Conservation (phyloP, 2,888 invertebrate species). For the Ischnus inquisitorius region DNA sequence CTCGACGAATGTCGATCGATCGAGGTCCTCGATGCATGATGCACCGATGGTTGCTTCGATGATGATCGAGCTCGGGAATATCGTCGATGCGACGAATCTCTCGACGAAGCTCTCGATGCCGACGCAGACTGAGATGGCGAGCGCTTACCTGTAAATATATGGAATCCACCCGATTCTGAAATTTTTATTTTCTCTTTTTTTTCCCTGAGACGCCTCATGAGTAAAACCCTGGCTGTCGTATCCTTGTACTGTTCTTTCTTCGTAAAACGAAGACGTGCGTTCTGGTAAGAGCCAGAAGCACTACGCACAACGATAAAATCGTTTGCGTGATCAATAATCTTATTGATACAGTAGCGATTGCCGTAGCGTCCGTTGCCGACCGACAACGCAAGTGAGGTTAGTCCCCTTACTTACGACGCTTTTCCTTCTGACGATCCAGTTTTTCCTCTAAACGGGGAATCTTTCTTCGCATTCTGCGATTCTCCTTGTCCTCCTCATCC, state of each 20-base stretch:
- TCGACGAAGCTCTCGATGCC: neutral
- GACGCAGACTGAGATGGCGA: constrained; percentile 3
- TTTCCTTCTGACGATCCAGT: constrained; percentile 44
- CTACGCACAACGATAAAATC: constrained; percentile 62
- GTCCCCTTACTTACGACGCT: constrained; percentile 56
- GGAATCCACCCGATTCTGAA: too few relatives aligned
- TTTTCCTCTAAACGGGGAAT: constrained; percentile 53
- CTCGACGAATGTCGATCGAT: too few relatives aligned
- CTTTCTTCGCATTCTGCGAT: constrained; percentile 26
- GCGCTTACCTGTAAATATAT: constrained; percentile 26
- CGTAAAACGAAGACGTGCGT: constrained; percentile 62
- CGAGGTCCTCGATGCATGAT: too few relatives aligned
- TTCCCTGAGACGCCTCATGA: neutral
- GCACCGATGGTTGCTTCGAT: too few relatives aligned
- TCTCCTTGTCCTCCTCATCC: constrained; percentile 17
- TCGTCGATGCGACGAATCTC: constrained; percentile 14
- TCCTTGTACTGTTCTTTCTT: constrained; percentile 15
- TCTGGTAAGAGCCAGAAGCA: constrained; percentile 59
- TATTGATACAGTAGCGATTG: constrained; percentile 48
- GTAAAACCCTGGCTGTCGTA: constrained; percentile 34
- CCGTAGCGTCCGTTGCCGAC: constrained; percentile 23
- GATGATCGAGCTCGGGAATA: too few relatives aligned
- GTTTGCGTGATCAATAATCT: constrained; percentile 46
- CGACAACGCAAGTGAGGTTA: constrained; percentile 39
- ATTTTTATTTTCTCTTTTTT: too few relatives aligned